A percentile compares a stretch with the other conserved stretches of the same genome.
Conservation (phyloP, 2,888 invertebrate species). For the Macaria notata region DNA sequence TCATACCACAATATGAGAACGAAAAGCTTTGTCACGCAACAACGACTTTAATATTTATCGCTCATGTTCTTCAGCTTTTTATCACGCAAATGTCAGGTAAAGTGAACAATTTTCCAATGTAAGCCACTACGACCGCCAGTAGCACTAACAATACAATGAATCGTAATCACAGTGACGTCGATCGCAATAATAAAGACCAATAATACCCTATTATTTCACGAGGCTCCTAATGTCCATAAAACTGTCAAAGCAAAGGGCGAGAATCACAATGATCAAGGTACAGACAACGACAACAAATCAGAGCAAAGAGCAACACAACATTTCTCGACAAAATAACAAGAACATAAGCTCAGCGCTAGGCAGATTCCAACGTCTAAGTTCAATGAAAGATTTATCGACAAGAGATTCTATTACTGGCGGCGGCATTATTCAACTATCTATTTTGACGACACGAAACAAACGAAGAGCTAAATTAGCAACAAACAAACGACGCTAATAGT, state of each 20-base stretch:
- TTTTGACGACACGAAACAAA: slow-evolving; percentile 30
- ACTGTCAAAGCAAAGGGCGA: slow-evolving; percentile 23
- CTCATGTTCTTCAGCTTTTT: no score
- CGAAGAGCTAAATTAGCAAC: slow-evolving; percentile 37
- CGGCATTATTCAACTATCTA: slow-evolving; percentile 26
- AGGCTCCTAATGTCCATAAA: slow-evolving; percentile 20
- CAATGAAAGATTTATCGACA: slow-evolving; percentile 37
- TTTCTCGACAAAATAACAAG: slow-evolving; percentile 24
- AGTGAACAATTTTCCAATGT: not conserved
- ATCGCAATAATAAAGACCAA: slow-evolving; percentile 17
- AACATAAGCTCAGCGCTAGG: slow-evolving; percentile 23
- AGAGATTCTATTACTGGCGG: slow-evolving; percentile 24
- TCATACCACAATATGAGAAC: no score
- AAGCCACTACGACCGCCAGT: not conserved
- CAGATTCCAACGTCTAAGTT: slow-evolving; percentile 30
- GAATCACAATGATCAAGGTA: slow-evolving; percentile 20
- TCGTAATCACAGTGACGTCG: slow-evolving; percentile 14
- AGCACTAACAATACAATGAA: slow-evolving; percentile 15
- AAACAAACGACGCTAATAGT: slow-evolving; percentile 47
- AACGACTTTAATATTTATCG: no score
- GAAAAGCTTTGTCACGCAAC: no score
- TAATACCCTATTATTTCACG: slow-evolving; percentile 22
- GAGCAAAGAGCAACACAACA: slow-evolving; percentile 19
- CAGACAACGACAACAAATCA: slow-evolving; percentile 25
- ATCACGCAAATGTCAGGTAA: slow-evolving; percentile 1